A percentile compares a stretch with the other conserved stretches of the same genome.
These are phyloP conservation scores for Epinephelus fuscoguttatus DNA, from an alignment of 2,113 vertebrate species.

Conservation along the genomic window DNA sequence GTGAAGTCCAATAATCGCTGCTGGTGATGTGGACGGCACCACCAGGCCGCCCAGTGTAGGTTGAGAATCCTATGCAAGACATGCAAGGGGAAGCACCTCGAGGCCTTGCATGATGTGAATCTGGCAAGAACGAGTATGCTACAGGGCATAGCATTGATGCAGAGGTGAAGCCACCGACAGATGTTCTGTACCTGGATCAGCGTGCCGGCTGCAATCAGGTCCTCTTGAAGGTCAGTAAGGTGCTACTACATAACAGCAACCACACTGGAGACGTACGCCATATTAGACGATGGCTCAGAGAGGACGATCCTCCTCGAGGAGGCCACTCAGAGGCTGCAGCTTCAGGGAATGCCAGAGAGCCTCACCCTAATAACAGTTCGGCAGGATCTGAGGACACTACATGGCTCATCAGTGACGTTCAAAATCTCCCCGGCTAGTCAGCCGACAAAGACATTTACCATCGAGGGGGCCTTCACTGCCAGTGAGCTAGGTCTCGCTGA, in stretches of 20 bases:
- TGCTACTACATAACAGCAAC: neutral
- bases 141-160: neutral
- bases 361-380: neutral
- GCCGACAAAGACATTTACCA: neutral
- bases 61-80: too few relatives aligned
- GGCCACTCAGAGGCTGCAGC: neutral
- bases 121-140: neutral
- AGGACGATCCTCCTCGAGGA: too few relatives aligned
- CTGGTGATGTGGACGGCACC: neutral
- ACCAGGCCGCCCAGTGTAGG: neutral
- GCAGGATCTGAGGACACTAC: neutral
- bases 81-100: too few relatives aligned
- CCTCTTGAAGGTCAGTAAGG: neutral
- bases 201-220: neutral
- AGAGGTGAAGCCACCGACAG: neutral
- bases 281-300: too few relatives aligned
- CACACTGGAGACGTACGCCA: neutral
- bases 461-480: neutral
- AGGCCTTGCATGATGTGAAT: neutral
- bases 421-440: neutral
- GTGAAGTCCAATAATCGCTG: neutral
- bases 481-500: neutral
- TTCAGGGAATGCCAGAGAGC: neutral
- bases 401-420: neutral
- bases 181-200: neutral